Conservation (phyloP, 2,797 vertebrate genomes). For the Anableps anableps region DNA sequence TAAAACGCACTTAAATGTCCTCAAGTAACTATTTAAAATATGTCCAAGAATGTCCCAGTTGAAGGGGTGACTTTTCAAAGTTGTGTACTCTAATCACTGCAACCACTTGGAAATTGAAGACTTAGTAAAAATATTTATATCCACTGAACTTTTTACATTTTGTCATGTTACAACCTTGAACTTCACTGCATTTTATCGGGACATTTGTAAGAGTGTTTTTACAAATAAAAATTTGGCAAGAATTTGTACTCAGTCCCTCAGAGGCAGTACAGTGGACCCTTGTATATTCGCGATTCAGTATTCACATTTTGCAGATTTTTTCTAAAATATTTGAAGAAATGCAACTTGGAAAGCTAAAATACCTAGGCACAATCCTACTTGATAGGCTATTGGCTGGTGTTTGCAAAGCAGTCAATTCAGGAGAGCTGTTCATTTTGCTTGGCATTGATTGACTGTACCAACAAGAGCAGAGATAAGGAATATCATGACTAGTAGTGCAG, state of each 20-base stretch:
- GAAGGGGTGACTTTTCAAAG: background rate
- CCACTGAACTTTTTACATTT: background rate
- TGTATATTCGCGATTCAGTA: background rate
- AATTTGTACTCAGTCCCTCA: background rate
- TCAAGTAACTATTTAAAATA: background rate
- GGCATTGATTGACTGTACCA: too few species aligned
- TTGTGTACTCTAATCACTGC: background rate
- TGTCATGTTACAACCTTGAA: background rate
- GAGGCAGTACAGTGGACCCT: background rate
- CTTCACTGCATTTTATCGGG: background rate
- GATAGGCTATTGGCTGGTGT: too few species aligned
- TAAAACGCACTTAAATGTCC: conserved; percentile 17
- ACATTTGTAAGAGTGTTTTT: background rate
- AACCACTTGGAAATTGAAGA: background rate
- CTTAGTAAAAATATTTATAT: background rate
- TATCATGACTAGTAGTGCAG: too few species aligned
- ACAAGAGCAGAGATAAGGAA: too few species aligned
- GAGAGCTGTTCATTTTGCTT: too few species aligned
- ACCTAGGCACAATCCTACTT: too few species aligned
- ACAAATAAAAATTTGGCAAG: background rate
- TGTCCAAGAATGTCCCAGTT: conserved; percentile 6
- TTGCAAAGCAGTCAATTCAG: too few species aligned
- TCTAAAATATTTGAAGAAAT: background rate
- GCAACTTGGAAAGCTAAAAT: background rate
- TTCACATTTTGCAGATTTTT: too few species aligned